Conservation (phyloP, 1,140 invertebrate species). For the Tachypleus tridentatus region DNA sequence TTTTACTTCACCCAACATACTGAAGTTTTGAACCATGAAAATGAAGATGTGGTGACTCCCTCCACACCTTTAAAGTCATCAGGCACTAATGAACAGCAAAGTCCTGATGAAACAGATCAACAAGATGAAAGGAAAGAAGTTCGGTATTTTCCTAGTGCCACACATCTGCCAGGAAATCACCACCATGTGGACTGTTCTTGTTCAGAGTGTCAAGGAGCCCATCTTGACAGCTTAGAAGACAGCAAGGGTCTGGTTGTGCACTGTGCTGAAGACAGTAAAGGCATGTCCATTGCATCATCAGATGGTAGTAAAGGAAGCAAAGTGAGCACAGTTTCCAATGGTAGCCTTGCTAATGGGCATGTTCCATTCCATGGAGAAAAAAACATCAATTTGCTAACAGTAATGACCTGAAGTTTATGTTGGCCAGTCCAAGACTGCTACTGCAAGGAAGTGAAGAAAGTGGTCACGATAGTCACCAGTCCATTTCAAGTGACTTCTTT, state of each 20-base stretch:
- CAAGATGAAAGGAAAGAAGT: constrained; percentile 26
- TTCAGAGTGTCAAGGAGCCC: no score
- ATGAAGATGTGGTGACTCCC: constrained; percentile 17
- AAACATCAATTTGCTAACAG: constrained; percentile 16
- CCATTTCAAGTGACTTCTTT: no score
- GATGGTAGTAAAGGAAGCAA: constrained; percentile 27
- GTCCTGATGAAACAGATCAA: constrained; percentile 17
- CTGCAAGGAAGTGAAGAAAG: no score
- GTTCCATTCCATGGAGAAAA: constrained; percentile 16
- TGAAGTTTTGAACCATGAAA: constrained; percentile 35
- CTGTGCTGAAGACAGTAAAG: constrained; percentile 27
- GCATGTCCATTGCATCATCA: constrained; percentile 7
- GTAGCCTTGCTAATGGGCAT: constrained; percentile 36
- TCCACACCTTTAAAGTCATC: constrained; percentile 17
- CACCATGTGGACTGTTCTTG: no score
- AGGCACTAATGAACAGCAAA: constrained; percentile 11
- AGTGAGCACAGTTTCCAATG: constrained; percentile 37
- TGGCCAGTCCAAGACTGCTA: no score
- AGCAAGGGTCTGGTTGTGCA: constrained; percentile 26
- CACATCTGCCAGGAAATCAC: background rate
- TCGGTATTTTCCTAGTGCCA: constrained; percentile 24
- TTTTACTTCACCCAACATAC: constrained; percentile 36
- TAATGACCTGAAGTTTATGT: background rate
- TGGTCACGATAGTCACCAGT: no score
- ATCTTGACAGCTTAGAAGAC: constrained; percentile 18